Base-by-base conservation (phyloP, 2,888 invertebrate genomes). In the Drosophila niveifrons region DNA sequence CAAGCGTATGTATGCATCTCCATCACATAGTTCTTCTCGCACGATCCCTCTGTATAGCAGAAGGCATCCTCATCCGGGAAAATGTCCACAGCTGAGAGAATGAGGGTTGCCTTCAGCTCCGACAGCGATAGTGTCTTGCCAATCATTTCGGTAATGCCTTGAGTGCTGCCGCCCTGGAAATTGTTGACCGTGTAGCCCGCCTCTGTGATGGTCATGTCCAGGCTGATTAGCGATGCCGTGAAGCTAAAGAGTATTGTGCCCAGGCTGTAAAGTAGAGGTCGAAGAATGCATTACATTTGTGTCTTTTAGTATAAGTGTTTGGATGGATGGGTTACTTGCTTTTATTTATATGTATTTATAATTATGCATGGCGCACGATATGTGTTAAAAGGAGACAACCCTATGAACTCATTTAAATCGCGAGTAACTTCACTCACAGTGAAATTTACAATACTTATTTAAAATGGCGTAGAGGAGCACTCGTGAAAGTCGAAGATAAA, bases 41-140 rank as follows among this genome's bases (percentile, higher is more conserved):
- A 94, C 39, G 94, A 91, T 1, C 92, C 94, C 87, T 96, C 96
- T 1, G 96, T 93, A 89, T 96, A 95, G 85, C 94, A 94, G 89
- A 95, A 95, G 0, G 94, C 95, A 90, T 97, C 97, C 78, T 94
- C 94, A 55, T 95, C 95, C 0, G 97, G 97, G 90, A 97, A 97
- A 66, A 97, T 93, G 86, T 97, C 97, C 61, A 97, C 95, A 0
- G 97, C 96, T 0, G 95, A 95, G 2, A 94, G 93, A 6, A 94
- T 94, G 4, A 93, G 80, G 6, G 82, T 90, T 34, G 89, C 79
- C 72, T 90, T 92, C 2, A 93, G 77, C 43, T 90, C 90, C 11
- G 81, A 58, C 36, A 93, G 70, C 0, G 88, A 85, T 3, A 91
- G 36, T 0, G 89, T 89, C 64, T 88, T 89, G 13, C 92, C 93